phyloP scores from a whole-genome alignment of 2,888 invertebrate species.

The Argyra leucocephala region DNA sequence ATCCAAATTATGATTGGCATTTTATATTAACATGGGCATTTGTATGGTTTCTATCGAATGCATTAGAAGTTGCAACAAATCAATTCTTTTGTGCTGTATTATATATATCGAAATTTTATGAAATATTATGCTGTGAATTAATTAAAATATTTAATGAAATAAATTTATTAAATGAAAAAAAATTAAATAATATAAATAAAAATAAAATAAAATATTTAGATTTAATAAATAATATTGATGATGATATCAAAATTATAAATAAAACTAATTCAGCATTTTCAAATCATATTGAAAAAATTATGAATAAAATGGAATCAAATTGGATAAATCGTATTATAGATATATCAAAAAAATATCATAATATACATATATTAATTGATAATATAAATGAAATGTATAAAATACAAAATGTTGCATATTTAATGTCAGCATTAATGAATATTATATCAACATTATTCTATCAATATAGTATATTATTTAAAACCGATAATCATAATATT shows the following conservation, averaged over 20 bases:
- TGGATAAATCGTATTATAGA: background rate
- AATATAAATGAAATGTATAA: background rate
- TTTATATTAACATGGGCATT: background rate
- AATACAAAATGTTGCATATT: background rate
- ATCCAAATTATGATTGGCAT: conserved; percentile 6
- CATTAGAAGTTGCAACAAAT: background rate
- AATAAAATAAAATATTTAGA: background rate
- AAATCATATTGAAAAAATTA: background rate
- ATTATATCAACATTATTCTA: background rate
- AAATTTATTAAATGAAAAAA: background rate
- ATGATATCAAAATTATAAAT: too few relatives aligned
- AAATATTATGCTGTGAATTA: background rate
- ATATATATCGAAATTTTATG: background rate
- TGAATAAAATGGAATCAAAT: background rate
- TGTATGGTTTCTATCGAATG: background rate
- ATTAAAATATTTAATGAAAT: background rate
- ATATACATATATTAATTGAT: background rate
- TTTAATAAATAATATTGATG: too few relatives aligned
- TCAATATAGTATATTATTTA: background rate
- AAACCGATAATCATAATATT: background rate
- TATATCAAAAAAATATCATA: background rate
- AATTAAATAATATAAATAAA: background rate
- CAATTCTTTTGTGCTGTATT: background rate
- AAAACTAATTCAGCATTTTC: too few relatives aligned
- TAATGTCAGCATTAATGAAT: background rate